These are phyloP conservation scores for Carcina quercana DNA, from an alignment of 2,888 invertebrate genomes.

Conservation along the genomic window DNA sequence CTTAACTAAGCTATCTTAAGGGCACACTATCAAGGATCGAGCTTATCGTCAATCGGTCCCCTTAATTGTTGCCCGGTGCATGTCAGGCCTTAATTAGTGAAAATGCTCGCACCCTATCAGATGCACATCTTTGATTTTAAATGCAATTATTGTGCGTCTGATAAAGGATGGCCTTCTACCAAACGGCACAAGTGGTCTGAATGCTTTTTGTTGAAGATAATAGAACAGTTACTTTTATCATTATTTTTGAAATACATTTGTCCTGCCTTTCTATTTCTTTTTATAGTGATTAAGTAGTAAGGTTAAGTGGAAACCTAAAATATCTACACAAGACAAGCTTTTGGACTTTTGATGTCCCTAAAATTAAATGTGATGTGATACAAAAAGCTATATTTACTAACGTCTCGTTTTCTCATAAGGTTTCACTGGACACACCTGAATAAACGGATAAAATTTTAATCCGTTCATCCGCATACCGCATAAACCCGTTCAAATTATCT, in stretches of 20 bases:
- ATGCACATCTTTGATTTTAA: slow-evolving; percentile 67
- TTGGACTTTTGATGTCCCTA: too few relatives aligned
- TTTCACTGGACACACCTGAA: slow-evolving; percentile 21
- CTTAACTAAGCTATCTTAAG: slow-evolving; percentile 50
- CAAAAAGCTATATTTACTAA: too few relatives aligned
- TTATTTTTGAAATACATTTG: too few relatives aligned
- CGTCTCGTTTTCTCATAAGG: too few relatives aligned
- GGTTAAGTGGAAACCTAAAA: too few relatives aligned
- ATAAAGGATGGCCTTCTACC: slow-evolving; percentile 44
- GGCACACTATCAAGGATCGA: slow-evolving; percentile 47
- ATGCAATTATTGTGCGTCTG: slow-evolving; percentile 68
- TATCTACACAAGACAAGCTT: too few relatives aligned
- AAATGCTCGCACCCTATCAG: slow-evolving; percentile 59
- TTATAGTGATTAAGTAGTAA: too few relatives aligned
- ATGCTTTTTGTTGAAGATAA: too few relatives aligned
- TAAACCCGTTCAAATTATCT: slow-evolving; percentile 60
- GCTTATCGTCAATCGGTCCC: slow-evolving; percentile 64
- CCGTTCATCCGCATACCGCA: slow-evolving; percentile 37
- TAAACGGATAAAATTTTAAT: slow-evolving; percentile 38
- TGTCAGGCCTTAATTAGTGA: slow-evolving; percentile 70
- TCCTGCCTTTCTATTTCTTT: too few relatives aligned
- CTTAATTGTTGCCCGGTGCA: slow-evolving; percentile 66
- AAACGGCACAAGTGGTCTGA: slow-evolving; percentile 4
- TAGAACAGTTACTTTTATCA: too few relatives aligned
- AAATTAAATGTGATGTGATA: slow-evolving; percentile 1